Base-by-base conservation (phyloP, 2,888 invertebrate genomes). In the Ichneumoninae sp. region DNA sequence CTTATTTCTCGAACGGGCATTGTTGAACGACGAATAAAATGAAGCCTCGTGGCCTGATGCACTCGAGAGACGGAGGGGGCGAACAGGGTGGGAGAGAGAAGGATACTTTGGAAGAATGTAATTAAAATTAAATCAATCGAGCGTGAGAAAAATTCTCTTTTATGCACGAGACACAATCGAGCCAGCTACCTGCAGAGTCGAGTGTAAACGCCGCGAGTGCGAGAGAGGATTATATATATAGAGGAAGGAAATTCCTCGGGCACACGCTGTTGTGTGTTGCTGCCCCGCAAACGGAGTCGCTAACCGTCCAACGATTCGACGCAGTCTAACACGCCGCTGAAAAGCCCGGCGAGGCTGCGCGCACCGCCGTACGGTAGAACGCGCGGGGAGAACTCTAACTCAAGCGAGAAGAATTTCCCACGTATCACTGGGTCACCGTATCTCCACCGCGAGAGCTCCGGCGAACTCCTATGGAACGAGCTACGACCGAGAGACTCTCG, bases 391-490 rank as follows among this genome's bases (percentile, higher is more conserved):
- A 47, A 13, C 54, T 16, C 60, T n/a, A 60, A 83, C 79, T 85
- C 80, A 52, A 30, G 52, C 78, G 70, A 75, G 77, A 85, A 87
- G 79, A 81, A 85, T 86, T 87, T 87, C 87, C 85, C 87, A 87
- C 86, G 87, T 86, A 84, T 85, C 79, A 87, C 86, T 87, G 86
- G 87, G 86, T 87, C 85, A 85, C 76, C 83, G 73, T 70, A 69
- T 76, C 63, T 47, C 44, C 4, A 16, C 52, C 19, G 19, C 33
- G 33, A 30, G 77, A 68, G 68, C 77, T 40, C 36, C 19, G 16
- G 77, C 54, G 68, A 22, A 57, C 57, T 22, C 22, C 44, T 70
- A 7, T 22, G 13, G 26, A 47, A 60, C 6, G 44, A 47, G 44
- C 44, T 40, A 7, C 50, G 33, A 66, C 44, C 50, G 33, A 44